Percentiles rank a stretch among this genome's conserved stretches.
Conservation (phyloP, 1,140 invertebrate species). For the Vanessa atalanta region DNA sequence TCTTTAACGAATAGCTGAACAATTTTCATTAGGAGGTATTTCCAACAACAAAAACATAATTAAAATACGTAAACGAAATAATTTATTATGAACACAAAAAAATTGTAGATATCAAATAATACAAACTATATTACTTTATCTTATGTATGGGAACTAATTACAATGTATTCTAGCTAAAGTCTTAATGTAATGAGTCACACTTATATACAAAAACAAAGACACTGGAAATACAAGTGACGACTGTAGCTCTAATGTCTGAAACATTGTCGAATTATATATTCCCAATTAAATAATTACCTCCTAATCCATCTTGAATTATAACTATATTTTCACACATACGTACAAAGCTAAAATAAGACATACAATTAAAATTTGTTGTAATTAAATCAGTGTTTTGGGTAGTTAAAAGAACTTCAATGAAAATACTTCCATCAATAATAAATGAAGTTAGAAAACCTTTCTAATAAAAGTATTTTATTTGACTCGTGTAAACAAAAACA, state of each 20-base stretch:
- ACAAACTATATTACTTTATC: constrained; percentile 13
- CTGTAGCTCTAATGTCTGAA: neutral
- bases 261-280: neutral
- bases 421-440: too few species aligned
- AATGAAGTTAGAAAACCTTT: too few species aligned
- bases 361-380: too few species aligned
- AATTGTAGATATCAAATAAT: constrained; percentile 28
- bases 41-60: constrained; percentile 42
- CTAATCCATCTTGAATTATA: neutral
- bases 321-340: too few species aligned
- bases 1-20: constrained; percentile 23
- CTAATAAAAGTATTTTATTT: too few species aligned
- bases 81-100: constrained; percentile 53
- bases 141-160: constrained; percentile 32
- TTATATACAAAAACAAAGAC: neutral
- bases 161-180: constrained; percentile 22
- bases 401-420: too few species aligned
- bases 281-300: neutral
- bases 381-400: neutral
- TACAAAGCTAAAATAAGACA: too few species aligned
- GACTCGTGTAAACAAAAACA: too few species aligned
- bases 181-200: neutral
- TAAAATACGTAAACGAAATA: constrained; percentile 56
- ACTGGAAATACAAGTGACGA: neutral
- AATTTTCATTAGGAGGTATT: constrained; percentile 21